A percentile compares a stretch with the other conserved stretches of the same genome.
Conservation (phyloP, 1,140 invertebrate species). For the Bombus balteatus region DNA sequence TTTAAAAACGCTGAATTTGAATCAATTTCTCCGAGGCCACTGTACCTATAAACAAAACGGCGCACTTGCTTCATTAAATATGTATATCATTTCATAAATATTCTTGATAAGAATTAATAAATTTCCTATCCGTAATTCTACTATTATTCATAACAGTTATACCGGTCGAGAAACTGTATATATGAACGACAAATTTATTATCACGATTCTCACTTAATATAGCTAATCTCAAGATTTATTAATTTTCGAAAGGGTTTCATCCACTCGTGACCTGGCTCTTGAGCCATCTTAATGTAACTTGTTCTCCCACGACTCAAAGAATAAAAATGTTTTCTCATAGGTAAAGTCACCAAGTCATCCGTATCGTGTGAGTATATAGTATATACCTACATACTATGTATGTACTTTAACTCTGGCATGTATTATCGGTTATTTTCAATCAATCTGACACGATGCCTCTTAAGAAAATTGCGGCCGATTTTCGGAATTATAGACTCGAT, state of each 20-base stretch:
- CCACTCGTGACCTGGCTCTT: neutral
- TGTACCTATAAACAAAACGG: constrained; percentile 29
- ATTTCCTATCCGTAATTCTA: neutral
- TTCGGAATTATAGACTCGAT: constrained; percentile 56
- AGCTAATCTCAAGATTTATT: neutral
- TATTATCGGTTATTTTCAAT: constrained; percentile 47
- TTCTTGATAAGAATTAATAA: neutral
- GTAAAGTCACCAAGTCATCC: neutral
- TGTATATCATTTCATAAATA: neutral
- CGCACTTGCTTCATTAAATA: neutral
- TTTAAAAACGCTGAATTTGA: constrained; percentile 31
- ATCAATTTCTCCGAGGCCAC: constrained; percentile 48
- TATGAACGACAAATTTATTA: neutral
- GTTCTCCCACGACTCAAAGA: neutral
- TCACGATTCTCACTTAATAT: constrained; percentile 47
- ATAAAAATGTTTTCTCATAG: neutral
- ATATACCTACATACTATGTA: neutral
- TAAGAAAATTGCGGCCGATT: constrained; percentile 53
- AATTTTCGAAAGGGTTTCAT: constrained; percentile 31
- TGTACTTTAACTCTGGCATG: constrained; percentile 24
- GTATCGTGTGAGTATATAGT: constrained; percentile 9
- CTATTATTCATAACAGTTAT: neutral
- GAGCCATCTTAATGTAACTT: constrained; percentile 26
- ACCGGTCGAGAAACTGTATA: neutral
- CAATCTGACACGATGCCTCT: constrained; percentile 15